phyloP scores from a whole-genome alignment of 2,888 invertebrate species.

The Meghimatium bilineatum region DNA sequence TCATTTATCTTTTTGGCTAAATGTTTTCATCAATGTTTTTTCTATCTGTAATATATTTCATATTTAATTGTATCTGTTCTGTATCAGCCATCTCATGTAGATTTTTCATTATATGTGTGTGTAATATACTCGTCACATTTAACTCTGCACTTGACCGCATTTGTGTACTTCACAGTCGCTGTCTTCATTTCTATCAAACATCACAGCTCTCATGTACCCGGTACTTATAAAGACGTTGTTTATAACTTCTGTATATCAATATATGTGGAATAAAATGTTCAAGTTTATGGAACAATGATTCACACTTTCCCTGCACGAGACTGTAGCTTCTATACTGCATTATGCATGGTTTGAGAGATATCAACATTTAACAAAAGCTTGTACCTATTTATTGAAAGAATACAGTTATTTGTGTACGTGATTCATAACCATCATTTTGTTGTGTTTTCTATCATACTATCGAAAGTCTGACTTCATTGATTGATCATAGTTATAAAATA shows the following conservation, averaged over 20 bases:
- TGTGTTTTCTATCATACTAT: neutral
- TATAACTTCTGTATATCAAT: neutral
- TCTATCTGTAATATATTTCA: neutral
- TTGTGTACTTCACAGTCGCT: neutral
- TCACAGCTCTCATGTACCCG: neutral
- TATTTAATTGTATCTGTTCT: neutral
- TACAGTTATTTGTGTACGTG: neutral
- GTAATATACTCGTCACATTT: neutral
- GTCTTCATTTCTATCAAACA: neutral
- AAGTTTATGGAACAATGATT: neutral
- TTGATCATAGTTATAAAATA: neutral
- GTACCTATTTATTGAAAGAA: neutral
- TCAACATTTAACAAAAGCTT: constrained; percentile 9
- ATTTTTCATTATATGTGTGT: neutral
- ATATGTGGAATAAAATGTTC: neutral
- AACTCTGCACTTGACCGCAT: neutral
- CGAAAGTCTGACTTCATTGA: neutral
- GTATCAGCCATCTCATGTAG: neutral
- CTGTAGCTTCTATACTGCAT: constrained; percentile 29
- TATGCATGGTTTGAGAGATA: constrained; percentile 20
- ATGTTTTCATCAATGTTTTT: neutral
- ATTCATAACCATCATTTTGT: neutral
- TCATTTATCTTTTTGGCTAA: neutral
- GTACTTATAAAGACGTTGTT: neutral
- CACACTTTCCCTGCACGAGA: constrained; percentile 30